These are phyloP conservation scores for Xiphydria camelus DNA, from an alignment of 2,888 invertebrate species.

Conservation along the genomic window DNA sequence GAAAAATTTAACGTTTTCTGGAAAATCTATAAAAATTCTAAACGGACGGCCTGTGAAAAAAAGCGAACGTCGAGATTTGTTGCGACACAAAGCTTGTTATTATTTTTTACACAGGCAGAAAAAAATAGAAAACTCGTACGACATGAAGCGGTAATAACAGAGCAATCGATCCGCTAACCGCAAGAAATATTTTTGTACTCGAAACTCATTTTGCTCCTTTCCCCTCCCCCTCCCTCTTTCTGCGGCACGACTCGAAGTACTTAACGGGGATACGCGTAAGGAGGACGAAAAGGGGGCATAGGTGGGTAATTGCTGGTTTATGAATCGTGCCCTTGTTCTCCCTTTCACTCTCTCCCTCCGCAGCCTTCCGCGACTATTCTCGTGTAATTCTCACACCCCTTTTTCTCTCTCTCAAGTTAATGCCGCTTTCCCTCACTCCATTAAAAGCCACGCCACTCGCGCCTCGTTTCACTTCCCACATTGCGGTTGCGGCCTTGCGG, in stretches of 20 bases:
- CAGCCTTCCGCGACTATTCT: slow-evolving; percentile 43
- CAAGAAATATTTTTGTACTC: slow-evolving; percentile 2
- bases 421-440: slow-evolving; percentile 52
- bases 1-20: too few relatives aligned
- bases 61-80: too few relatives aligned
- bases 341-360: slow-evolving; percentile 20
- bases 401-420: slow-evolving; percentile 47
- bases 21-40: too few relatives aligned
- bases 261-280: too few relatives aligned
- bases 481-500: slow-evolving; percentile 40
- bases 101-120: too few relatives aligned
- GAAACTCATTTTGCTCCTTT: not conserved
- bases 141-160: too few relatives aligned
- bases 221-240: too few relatives aligned
- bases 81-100: too few relatives aligned
- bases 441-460: slow-evolving; percentile 53
- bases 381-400: slow-evolving; percentile 46
- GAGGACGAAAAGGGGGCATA: slow-evolving; percentile 25
- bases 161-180: slow-evolving; percentile 15
- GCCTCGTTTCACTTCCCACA: slow-evolving; percentile 54
- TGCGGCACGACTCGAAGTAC: too few relatives aligned
- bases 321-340: slow-evolving; percentile 49
- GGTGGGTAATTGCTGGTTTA: slow-evolving; percentile 54
- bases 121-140: too few relatives aligned
- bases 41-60: too few relatives aligned